These are phyloP conservation scores for Channallabes apus DNA, from an alignment of 2,797 vertebrate genomes.

Conservation along the genomic window DNA sequence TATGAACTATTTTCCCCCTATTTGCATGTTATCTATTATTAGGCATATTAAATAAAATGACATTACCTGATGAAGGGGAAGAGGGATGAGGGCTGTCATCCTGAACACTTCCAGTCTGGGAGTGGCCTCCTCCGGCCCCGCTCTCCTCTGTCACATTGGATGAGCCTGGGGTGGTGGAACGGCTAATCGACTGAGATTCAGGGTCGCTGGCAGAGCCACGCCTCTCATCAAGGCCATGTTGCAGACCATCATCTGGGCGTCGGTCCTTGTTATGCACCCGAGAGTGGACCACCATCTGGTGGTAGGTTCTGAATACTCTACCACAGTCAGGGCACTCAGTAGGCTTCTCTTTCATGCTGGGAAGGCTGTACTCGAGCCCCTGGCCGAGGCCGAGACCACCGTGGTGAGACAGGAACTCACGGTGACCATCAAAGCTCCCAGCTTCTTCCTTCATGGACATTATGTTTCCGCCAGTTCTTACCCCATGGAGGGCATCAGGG, in stretches of 20 bases:
- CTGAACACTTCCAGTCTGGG: conserved; percentile 93
- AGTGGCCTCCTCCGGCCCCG: conserved; percentile 89
- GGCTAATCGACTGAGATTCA: conserved; percentile 98
- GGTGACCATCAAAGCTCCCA: conserved; percentile 83
- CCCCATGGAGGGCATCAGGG: conserved; percentile 84
- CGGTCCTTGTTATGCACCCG: conserved; percentile 93
- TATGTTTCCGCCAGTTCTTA: conserved; percentile 82
- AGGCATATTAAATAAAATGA: not conserved
- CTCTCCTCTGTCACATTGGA: conserved; percentile 98
- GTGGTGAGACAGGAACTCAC: conserved; percentile 88
- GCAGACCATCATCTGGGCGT: conserved; percentile 84
- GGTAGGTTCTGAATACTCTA: conserved; percentile 95
- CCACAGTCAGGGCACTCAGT: conserved; percentile 96
- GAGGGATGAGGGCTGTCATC: conserved; percentile 98
- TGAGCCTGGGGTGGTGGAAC: conserved; percentile 95
- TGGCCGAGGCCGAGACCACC: conserved; percentile 76
- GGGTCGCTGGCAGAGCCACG: conserved; percentile 96
- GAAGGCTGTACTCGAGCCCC: conserved; percentile 87
- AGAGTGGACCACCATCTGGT: conserved; percentile 98
- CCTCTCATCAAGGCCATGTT: conserved; percentile 85
- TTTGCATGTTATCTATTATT: not conserved
- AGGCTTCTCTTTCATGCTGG: conserved; percentile 90
- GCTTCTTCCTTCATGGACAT: conserved; percentile 88
- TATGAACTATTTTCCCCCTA: not conserved
- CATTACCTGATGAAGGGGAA: conserved; percentile 95